Conservation (phyloP, 30 jellyfish, hydroid and myxozoan genomes). For the Nemopilema nomurai region DNA sequence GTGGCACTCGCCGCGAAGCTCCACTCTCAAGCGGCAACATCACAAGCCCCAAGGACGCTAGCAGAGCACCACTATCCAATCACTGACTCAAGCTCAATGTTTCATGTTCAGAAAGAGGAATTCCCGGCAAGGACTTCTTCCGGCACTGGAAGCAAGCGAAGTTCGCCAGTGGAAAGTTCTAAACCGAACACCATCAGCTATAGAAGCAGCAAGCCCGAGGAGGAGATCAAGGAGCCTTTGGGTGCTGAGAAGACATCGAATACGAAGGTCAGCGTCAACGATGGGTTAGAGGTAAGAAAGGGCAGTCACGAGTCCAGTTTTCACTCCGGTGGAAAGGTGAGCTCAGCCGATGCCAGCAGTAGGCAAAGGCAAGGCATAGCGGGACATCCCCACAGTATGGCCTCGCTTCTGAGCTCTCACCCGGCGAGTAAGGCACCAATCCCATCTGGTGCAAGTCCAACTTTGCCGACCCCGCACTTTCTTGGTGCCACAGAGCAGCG, state of each 20-base stretch:
- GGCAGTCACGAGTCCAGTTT: neutral
- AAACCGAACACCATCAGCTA: constrained; percentile 15
- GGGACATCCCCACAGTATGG: constrained; percentile 63
- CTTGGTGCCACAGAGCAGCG: neutral
- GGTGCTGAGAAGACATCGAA: neutral
- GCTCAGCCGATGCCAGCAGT: neutral
- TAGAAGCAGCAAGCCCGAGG: constrained; percentile 18
- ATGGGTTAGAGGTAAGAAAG: neutral
- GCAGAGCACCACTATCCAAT: constrained; percentile 19
- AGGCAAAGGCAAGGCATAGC: constrained; percentile 31
- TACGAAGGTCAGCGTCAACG: neutral
- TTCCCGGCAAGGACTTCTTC: constrained; percentile 4
- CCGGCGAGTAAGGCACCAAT: constrained; percentile 14
- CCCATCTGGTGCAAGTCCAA: constrained; percentile 1
- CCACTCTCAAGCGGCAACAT: constrained; percentile 56
- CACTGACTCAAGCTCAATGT: neutral
- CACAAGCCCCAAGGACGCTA: constrained; percentile 24
- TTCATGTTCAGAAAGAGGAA: constrained; percentile 14
- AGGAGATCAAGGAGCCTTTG: neutral
- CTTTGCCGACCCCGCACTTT: neutral
- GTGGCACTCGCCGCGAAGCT: constrained; percentile 67
- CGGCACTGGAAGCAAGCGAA: constrained; percentile 10
- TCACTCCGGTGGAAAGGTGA: neutral
- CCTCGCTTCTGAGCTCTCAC: constrained; percentile 39
- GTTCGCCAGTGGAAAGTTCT: constrained; percentile 21